Conservation (phyloP, 2,888 invertebrate genomes). For the Caenorhabditis sp. region DNA sequence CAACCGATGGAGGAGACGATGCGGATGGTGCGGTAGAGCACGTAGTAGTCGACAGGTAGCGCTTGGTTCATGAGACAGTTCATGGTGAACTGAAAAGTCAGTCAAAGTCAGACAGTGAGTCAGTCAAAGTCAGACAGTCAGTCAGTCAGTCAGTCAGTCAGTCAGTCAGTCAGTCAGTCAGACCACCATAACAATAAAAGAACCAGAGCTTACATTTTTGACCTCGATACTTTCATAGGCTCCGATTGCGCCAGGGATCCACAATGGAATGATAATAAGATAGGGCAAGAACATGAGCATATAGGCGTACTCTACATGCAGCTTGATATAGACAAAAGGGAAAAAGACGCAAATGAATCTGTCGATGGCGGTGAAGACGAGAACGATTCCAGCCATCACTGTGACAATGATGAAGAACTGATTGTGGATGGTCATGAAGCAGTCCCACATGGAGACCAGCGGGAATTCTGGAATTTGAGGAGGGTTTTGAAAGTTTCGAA, state of each 20-base stretch:
- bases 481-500: too few relatives aligned
- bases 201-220: slow-evolving; percentile 56
- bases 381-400: slow-evolving; percentile 65
- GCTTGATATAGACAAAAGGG: slow-evolving; percentile 68
- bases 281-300: slow-evolving; percentile 61
- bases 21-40: slow-evolving; percentile 61
- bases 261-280: slow-evolving; percentile 59
- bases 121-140: not conserved
- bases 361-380: slow-evolving; percentile 66
- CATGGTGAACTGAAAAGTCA: slow-evolving; percentile 64
- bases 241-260: slow-evolving; percentile 54
- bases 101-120: too few relatives aligned
- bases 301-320: slow-evolving; percentile 64
- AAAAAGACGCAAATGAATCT: slow-evolving; percentile 72
- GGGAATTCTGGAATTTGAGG: slow-evolving; percentile 64
- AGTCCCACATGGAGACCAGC: slow-evolving; percentile 63
- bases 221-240: slow-evolving; percentile 13
- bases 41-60: slow-evolving; percentile 49
- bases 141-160: too few relatives aligned
- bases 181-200: too few relatives aligned
- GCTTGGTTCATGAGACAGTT: slow-evolving; percentile 67
- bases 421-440: slow-evolving; percentile 64
- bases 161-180: too few relatives aligned
- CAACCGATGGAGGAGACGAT: slow-evolving; percentile 61
- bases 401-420: slow-evolving; percentile 71